Conservation (phyloP, 2,797 vertebrate species). For the Glossophaga mutica region DNA sequence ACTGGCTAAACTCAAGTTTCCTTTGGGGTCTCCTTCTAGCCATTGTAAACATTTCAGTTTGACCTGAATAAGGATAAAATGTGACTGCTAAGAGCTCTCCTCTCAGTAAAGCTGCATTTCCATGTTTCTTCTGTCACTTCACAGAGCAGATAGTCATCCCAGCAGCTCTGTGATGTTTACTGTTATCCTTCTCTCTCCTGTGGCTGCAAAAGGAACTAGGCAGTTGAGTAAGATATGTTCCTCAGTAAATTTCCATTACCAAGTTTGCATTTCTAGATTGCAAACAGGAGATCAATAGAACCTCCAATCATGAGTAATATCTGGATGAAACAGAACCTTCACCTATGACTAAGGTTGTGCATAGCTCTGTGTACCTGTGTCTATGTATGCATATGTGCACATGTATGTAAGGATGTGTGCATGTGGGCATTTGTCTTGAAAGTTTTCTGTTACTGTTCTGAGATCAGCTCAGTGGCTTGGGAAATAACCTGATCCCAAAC, state of each 20-base stretch:
- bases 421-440: background rate
- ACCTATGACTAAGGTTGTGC: background rate
- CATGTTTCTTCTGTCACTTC: background rate
- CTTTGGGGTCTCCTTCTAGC: background rate
- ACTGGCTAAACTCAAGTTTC: background rate
- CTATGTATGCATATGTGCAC: fast-evolving
- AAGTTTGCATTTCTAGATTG: background rate
- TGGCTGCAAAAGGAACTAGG: background rate
- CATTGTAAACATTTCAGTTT: background rate
- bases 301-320: background rate
- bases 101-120: background rate
- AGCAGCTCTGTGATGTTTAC: background rate
- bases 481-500: background rate
- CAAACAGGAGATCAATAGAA: background rate
- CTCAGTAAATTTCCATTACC: background rate
- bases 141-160: background rate
- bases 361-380: background rate
- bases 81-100: background rate
- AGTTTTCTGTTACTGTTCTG: background rate
- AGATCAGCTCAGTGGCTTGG: background rate
- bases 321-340: background rate
- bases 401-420: background rate
- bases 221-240: background rate
- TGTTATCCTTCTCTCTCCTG: too few relatives aligned
- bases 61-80: background rate